phyloP scores from a whole-genome alignment of 2,797 vertebrate genomes.

The Odontamblyopus lacepedii region DNA sequence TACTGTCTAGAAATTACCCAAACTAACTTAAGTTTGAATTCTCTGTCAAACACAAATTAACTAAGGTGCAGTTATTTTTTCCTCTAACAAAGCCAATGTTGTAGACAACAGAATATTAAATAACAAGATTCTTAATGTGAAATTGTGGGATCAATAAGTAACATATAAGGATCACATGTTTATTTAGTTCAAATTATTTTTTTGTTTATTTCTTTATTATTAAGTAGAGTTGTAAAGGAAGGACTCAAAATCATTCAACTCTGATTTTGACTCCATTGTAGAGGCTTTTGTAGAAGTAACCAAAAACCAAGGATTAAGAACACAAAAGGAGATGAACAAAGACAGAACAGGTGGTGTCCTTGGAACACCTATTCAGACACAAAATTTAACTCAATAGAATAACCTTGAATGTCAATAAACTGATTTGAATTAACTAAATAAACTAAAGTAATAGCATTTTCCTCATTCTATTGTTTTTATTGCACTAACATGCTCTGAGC shows the following conservation, averaged over 20 bases:
- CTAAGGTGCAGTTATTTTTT: not conserved
- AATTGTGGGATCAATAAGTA: not conserved
- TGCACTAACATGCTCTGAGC: no score
- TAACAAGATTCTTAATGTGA: not conserved
- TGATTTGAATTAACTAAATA: not conserved
- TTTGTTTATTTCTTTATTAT: no score
- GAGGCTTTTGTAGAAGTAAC: not conserved
- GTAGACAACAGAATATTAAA: not conserved
- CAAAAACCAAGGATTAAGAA: not conserved
- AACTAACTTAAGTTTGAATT: not conserved
- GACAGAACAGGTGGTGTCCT: not conserved
- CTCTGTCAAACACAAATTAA: not conserved
- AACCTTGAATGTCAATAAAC: not conserved
- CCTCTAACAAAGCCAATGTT: not conserved
- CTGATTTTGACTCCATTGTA: not conserved
- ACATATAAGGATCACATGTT: not conserved
- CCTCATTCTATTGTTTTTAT: no score
- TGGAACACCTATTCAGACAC: not conserved
- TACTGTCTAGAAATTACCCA: not conserved
- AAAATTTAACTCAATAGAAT: not conserved
- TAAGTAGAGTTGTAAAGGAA: not conserved
- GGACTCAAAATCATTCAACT: not conserved
- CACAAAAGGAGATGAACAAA: not conserved
- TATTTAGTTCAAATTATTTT: no score
- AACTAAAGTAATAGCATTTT: no score